These are phyloP conservation scores for Agrochola lychnidis DNA, from an alignment of 2,888 invertebrate genomes.

Conservation along the genomic window DNA sequence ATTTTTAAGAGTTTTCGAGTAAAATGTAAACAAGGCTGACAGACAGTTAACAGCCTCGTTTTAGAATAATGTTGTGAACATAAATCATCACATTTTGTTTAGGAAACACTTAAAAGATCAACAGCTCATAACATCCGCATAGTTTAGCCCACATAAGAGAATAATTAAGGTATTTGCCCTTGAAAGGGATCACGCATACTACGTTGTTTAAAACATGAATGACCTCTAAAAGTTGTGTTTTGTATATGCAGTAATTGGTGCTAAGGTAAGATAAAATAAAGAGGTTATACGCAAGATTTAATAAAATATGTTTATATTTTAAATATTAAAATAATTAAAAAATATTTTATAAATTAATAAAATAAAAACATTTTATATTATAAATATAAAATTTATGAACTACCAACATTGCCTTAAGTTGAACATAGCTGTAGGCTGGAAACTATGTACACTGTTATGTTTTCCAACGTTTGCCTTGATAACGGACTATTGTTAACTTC, in stretches of 20 bases:
- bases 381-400: no score
- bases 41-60: not conserved
- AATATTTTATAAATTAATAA: no score
- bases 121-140: slow-evolving; percentile 43
- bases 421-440: not conserved
- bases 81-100: slow-evolving; percentile 39
- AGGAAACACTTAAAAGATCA: slow-evolving; percentile 35
- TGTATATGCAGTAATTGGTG: not conserved
- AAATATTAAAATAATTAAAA: no score
- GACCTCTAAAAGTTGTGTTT: slow-evolving; percentile 8
- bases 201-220: slow-evolving; percentile 12
- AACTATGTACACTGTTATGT: not conserved
- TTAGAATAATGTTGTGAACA: not conserved
- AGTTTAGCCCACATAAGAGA: slow-evolving; percentile 1
- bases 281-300: no score
- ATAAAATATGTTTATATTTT: no score
- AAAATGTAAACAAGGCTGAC: not conserved
- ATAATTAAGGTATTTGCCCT: slow-evolving; percentile 41
- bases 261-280: not conserved
- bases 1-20: slow-evolving; percentile 4
- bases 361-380: no score
- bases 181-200: slow-evolving; percentile 36
- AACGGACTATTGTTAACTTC: not conserved
- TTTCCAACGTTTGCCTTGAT: not conserved
- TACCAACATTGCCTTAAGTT: not conserved